Conservation (phyloP, 2,797 vertebrate species). For the Sebastes elongatus region DNA sequence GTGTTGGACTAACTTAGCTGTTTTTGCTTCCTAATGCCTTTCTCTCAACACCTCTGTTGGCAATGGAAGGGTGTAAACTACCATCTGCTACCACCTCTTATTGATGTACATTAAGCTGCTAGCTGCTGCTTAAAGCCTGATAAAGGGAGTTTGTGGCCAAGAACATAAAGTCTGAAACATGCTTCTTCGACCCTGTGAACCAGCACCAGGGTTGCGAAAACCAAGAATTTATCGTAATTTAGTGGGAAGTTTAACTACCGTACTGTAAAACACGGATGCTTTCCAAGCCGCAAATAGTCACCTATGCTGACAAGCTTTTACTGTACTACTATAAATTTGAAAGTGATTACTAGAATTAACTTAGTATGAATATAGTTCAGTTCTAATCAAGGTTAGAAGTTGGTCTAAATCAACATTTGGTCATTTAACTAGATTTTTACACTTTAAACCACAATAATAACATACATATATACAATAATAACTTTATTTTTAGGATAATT, state of each 20-base stretch:
- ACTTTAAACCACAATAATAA: not conserved
- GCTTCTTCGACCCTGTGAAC: not conserved
- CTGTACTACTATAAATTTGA: not conserved
- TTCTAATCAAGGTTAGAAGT: not conserved
- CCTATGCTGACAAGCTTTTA: not conserved
- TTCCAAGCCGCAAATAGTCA: not conserved
- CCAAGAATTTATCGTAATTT: not conserved
- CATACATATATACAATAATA: too few species aligned
- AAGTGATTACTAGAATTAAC: not conserved
- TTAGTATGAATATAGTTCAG: not conserved
- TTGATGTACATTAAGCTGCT: not conserved
- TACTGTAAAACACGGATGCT: not conserved
- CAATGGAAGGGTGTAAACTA: conserved; percentile 12
- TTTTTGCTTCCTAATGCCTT: not conserved
- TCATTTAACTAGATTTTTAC: not conserved
- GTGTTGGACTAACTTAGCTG: not conserved
- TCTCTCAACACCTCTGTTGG: conserved; percentile 17
- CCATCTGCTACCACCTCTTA: conserved; percentile 7
- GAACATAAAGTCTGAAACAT: not conserved
- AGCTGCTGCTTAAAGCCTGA: not conserved
- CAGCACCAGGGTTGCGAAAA: not conserved
- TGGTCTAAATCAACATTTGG: not conserved
- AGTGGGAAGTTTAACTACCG: not conserved
- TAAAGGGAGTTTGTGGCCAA: not conserved
- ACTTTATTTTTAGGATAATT: not conserved